A percentile compares a stretch with the other conserved stretches of the same genome.
Evolutionary conservation across 2,888 invertebrate genomes (phyloP).

Genomic region (Dryomyza anilis): DNA sequence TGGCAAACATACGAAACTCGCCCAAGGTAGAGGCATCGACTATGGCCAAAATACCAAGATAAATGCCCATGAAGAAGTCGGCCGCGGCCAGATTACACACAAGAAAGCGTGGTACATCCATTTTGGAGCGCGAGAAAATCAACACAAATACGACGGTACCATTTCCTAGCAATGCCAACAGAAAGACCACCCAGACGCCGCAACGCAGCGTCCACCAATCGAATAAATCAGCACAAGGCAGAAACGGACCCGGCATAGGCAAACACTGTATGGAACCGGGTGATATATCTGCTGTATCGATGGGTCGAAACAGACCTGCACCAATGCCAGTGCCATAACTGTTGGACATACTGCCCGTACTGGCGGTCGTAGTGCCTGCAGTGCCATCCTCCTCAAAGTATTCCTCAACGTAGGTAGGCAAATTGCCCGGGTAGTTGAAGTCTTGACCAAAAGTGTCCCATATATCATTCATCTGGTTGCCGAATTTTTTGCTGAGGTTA

Average conservation of each 20-base stretch:
- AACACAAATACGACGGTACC: conserved; percentile 94
- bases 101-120: conserved; percentile 95
- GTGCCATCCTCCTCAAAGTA: conserved; percentile 69
- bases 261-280: conserved; percentile 69
- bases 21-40: conserved; percentile 95
- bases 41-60: conserved; percentile 90
- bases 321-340: conserved; percentile 38
- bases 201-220: conserved; percentile 98
- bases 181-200: conserved; percentile 96
- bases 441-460: conserved; percentile 74
- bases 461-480: conserved; percentile 71
- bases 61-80: conserved; percentile 96
- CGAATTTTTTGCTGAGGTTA: conserved; percentile 75
- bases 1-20: conserved; percentile 94
- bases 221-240: conserved; percentile 94
- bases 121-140: conserved; percentile 87
- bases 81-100: conserved; percentile 96
- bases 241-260: conserved; percentile 88
- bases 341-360: conserved; percentile 28
- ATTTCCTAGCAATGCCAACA: conserved; percentile 93
- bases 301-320: conserved; percentile 53
- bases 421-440: conserved; percentile 72
- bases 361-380: conserved; percentile 33
- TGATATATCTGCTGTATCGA: conserved; percentile 47
- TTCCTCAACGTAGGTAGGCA: conserved; percentile 74